Percentiles rank a stretch among this genome's conserved stretches.
These are phyloP conservation scores for Melanitta fusca DNA, from an alignment of 2,797 vertebrate species.

Conservation along the genomic window DNA sequence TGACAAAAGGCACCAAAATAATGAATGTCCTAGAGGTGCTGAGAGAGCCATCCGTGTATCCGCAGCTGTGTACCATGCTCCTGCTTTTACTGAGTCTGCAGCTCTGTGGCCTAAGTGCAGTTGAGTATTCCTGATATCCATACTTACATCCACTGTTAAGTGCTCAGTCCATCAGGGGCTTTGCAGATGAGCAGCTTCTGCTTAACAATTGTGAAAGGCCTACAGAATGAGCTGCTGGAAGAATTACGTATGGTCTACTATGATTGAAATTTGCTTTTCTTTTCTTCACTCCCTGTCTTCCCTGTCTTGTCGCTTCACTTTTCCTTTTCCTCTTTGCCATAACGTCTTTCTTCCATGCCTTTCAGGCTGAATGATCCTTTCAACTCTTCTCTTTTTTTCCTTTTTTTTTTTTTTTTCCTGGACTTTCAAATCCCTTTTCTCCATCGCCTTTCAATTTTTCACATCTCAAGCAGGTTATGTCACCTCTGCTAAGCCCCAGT, in stretches of 20 bases:
- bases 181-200: neutral
- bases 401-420: accelerated
- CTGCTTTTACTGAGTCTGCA: slow-evolving; percentile 89
- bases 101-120: slow-evolving; percentile 89
- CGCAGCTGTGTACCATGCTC: slow-evolving; percentile 84
- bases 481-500: neutral
- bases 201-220: neutral
- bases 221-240: neutral
- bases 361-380: neutral
- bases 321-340: neutral
- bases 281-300: neutral
- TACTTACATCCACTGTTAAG: neutral
- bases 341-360: neutral
- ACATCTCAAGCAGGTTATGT: neutral
- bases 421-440: neutral
- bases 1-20: slow-evolving; percentile 77
- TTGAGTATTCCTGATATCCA: slow-evolving; percentile 64
- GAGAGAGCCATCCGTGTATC: slow-evolving; percentile 80
- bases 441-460: neutral
- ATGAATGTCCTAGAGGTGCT: slow-evolving; percentile 84
- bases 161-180: neutral
- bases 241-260: neutral
- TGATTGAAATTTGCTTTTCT: neutral
- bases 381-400: accelerated
- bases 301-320: neutral